A percentile compares a stretch with the other conserved stretches of the same genome.
These are phyloP conservation scores for Xenopus petersii DNA, from an alignment of 2,797 vertebrate species.

Conservation along the genomic window DNA sequence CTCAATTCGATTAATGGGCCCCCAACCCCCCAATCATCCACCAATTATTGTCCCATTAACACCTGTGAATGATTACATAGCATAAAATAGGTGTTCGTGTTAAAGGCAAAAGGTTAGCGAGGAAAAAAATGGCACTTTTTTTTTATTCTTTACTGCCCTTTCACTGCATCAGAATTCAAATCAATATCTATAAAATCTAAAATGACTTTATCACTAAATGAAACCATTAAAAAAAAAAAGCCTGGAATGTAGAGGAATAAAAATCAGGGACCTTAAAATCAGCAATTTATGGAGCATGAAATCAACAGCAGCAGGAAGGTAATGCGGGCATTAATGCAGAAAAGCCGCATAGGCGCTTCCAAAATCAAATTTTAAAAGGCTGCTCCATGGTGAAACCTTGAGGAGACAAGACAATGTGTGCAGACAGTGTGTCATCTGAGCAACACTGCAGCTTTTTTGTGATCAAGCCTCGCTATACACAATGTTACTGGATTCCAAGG, in stretches of 20 bases:
- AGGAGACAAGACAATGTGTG: not conserved
- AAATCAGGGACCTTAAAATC: conserved; percentile 46
- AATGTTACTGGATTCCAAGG: not conserved
- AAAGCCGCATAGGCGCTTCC: conserved; percentile 30
- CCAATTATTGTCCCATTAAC: conserved; percentile 49
- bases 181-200: conserved; percentile 49
- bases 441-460: not conserved
- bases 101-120: not conserved
- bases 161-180: conserved; percentile 41
- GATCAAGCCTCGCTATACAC: not conserved
- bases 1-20: conserved; percentile 41
- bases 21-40: conserved; percentile 29
- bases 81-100: conserved; percentile 30
- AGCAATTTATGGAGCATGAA: conserved; percentile 49
- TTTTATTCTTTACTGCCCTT: conserved; percentile 32
- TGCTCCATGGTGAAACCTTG: not conserved
- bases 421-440: not conserved
- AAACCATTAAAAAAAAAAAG: conserved; percentile 38
- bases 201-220: conserved; percentile 48
- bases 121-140: not conserved
- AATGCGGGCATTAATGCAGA: conserved; percentile 46
- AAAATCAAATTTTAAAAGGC: conserved; percentile 42
- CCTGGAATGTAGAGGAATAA: conserved; percentile 38
- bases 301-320: conserved; percentile 44
- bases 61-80: conserved; percentile 44